A percentile compares a stretch with the other conserved stretches of the same genome.
Conservation (phyloP, 2,797 vertebrate species). For the Champsocephalus gunnari region DNA sequence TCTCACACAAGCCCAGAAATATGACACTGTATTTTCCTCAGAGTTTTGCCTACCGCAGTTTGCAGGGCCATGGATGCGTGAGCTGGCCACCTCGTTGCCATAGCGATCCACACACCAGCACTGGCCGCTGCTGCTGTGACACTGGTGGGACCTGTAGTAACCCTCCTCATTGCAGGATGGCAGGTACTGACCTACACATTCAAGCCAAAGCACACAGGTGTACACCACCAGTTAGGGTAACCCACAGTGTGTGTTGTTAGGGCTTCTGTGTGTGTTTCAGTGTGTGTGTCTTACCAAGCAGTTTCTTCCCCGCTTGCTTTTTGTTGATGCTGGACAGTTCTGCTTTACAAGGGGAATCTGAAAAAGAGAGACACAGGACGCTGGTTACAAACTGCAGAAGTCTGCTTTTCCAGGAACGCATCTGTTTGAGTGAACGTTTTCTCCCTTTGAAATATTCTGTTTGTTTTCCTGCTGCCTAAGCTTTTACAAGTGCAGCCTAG, state of each 20-base stretch:
- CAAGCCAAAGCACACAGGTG: slow-evolving; percentile 35
- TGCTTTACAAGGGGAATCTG: slow-evolving; percentile 85
- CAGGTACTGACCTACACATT: slow-evolving; percentile 82
- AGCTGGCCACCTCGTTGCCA: slow-evolving; percentile 90
- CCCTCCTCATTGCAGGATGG: slow-evolving; percentile 92
- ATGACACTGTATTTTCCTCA: neutral
- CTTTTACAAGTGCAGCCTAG: slow-evolving; percentile 4
- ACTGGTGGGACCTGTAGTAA: slow-evolving; percentile 90
- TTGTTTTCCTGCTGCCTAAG: slow-evolving; percentile 35
- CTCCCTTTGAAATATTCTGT: slow-evolving; percentile 42
- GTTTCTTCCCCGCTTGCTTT: slow-evolving; percentile 83
- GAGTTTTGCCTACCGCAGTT: slow-evolving; percentile 79
- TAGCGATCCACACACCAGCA: slow-evolving; percentile 96
- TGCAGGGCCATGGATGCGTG: slow-evolving; percentile 83
- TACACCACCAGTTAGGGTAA: slow-evolving; percentile 18
- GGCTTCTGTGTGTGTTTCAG: slow-evolving; percentile 14
- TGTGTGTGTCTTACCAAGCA: slow-evolving; percentile 79
- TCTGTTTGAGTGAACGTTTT: slow-evolving; percentile 44
- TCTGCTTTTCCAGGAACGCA: slow-evolving; percentile 40
- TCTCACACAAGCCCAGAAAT: slow-evolving; percentile 16
- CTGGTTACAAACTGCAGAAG: slow-evolving; percentile 50
- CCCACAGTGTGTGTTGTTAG: neutral
- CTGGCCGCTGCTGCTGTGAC: slow-evolving; percentile 88
- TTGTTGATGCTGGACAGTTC: slow-evolving; percentile 82
- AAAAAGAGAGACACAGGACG: slow-evolving; percentile 52